phyloP scores from a whole-genome alignment of 1,140 invertebrate genomes.

The Contarinia nasturtii region DNA sequence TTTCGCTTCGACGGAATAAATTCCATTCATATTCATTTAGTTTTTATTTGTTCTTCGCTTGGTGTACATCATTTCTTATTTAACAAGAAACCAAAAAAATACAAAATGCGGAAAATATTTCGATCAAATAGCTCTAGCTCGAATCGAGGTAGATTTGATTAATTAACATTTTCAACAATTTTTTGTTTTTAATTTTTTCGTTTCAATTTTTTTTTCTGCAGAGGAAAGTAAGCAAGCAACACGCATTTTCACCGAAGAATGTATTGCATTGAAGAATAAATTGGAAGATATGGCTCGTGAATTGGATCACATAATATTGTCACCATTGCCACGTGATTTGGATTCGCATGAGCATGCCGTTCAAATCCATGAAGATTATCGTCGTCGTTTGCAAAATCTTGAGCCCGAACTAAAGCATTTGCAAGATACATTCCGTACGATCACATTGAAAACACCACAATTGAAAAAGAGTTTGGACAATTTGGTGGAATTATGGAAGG shows the following conservation, averaged over 20 bases:
- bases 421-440: conserved; percentile 61
- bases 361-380: conserved; percentile 76
- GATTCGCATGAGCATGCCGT: conserved; percentile 72
- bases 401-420: conserved; percentile 64
- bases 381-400: conserved; percentile 46
- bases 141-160: not conserved
- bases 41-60: not conserved
- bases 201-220: conserved; percentile 16
- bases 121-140: not conserved
- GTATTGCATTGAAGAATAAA: conserved; percentile 54
- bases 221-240: conserved; percentile 78
- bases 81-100: not conserved
- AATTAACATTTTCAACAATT: too few relatives aligned
- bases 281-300: conserved; percentile 72
- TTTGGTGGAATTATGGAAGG: conserved; percentile 77
- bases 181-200: too few relatives aligned
- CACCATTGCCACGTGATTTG: conserved; percentile 64
- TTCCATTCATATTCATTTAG: not conserved
- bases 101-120: conserved; percentile 1
- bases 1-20: too few relatives aligned
- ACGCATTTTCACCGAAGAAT: conserved; percentile 68
- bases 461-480: conserved; percentile 78
- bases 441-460: conserved; percentile 70
- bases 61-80: not conserved
- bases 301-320: conserved; percentile 58